phyloP scores from a whole-genome alignment of 2,113 vertebrate species.

The Cheilinus undulatus region DNA sequence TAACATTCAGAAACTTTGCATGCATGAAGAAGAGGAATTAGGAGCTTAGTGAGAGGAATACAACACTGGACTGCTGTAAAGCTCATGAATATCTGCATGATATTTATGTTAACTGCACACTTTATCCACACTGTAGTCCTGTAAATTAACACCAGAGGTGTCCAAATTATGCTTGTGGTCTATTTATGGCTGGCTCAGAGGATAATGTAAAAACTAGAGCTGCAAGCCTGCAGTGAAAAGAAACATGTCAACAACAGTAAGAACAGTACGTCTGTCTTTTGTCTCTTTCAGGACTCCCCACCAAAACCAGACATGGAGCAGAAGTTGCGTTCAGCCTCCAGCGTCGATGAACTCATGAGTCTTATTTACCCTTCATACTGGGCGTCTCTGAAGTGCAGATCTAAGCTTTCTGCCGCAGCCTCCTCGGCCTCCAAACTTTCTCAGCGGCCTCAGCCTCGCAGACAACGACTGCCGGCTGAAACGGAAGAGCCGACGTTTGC shows the following conservation, averaged over 20 bases:
- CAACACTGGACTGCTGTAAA: too few species aligned
- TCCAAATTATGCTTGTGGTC: too few species aligned
- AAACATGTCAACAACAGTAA: neutral
- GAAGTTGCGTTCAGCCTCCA: constrained; percentile 91
- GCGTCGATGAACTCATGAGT: constrained; percentile 95
- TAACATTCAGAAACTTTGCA: constrained; percentile 30
- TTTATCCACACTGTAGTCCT: too few species aligned
- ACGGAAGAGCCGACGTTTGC: constrained; percentile 89
- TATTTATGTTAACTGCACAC: too few species aligned
- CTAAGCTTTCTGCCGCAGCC: constrained; percentile 78
- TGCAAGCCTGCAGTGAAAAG: too few species aligned
- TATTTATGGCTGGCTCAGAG: too few species aligned
- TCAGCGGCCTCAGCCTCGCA: constrained; percentile 15
- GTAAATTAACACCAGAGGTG: too few species aligned
- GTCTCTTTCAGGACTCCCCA: constrained; percentile 82
- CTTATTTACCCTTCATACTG: constrained; percentile 95
- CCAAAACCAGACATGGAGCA: constrained; percentile 90
- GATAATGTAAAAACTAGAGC: too few species aligned
- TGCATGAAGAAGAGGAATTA: constrained; percentile 21
- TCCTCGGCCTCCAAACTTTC: constrained; percentile 69
- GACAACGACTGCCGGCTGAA: constrained; percentile 26
- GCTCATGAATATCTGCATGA: too few species aligned
- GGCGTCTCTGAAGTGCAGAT: constrained; percentile 93
- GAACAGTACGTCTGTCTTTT: neutral
- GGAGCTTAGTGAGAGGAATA: neutral